Percentiles rank a stretch among this genome's conserved stretches.
phyloP scores from a whole-genome alignment of 2,797 vertebrate genomes.

The Malacoraja senta region DNA sequence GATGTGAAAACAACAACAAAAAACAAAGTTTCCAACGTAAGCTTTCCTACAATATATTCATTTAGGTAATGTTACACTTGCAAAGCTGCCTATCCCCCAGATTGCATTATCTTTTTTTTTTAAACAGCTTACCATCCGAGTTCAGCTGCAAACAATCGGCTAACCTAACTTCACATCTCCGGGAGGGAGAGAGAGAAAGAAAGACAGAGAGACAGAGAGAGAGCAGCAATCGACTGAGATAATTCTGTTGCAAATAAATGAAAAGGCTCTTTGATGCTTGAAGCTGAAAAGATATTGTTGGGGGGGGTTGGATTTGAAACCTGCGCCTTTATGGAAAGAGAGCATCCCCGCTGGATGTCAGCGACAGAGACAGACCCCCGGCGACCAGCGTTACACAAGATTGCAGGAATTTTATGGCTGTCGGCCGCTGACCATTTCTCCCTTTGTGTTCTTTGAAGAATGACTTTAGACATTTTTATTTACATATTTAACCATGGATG shows the following conservation, averaged over 20 bases:
- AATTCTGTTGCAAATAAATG: slow-evolving; percentile 94
- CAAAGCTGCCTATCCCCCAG: not conserved
- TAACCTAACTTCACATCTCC: not conserved
- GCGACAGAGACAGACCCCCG: slow-evolving; percentile 75
- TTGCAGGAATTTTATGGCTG: slow-evolving; percentile 98
- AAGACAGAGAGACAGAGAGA: slow-evolving; percentile 46
- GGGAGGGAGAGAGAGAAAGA: slow-evolving; percentile 46
- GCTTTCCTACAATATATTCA: not conserved
- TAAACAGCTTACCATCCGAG: slow-evolving; percentile 5
- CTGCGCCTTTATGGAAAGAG: slow-evolving; percentile 78
- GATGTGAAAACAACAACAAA: not conserved
- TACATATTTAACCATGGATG: slow-evolving; percentile 99
- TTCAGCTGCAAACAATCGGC: slow-evolving; percentile 10
- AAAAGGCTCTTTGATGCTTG: slow-evolving; percentile 85
- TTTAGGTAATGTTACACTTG: slow-evolving; percentile 24
- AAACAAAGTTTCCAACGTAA: not conserved
- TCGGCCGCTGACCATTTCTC: slow-evolving; percentile 87
- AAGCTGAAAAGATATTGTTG: slow-evolving; percentile 96
- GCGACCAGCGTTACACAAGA: slow-evolving; percentile 97
- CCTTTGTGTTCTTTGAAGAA: slow-evolving; percentile 99
- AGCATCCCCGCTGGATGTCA: slow-evolving; percentile 63
- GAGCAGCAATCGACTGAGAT: slow-evolving; percentile 81
- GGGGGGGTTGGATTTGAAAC: slow-evolving; percentile 87
- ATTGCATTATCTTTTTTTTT: not conserved
- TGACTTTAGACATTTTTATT: slow-evolving; percentile 99